Percentiles rank a stretch among this genome's conserved stretches.
phyloP scores from a whole-genome alignment of 2,113 vertebrate genomes.

The Myanophis thanlyinensis region DNA sequence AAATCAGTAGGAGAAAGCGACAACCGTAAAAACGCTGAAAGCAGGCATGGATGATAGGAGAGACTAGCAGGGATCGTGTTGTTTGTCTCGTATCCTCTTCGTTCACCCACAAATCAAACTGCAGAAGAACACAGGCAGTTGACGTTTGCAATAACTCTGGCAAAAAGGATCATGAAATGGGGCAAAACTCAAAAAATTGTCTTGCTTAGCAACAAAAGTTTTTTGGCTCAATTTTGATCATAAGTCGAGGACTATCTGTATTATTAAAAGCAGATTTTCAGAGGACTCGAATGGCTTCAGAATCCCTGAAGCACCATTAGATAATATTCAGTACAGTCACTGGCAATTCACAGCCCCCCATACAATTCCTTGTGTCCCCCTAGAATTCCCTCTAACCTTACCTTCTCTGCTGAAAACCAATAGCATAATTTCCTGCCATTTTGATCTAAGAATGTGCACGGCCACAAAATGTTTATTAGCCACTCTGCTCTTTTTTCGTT shows the following conservation, averaged over 20 bases:
- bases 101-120: too few species aligned
- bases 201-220: background rate
- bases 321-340: background rate
- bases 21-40: too few species aligned
- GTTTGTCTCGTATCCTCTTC: too few species aligned
- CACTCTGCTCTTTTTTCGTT: background rate
- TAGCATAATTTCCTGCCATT: background rate
- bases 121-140: too few species aligned
- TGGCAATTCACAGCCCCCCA: background rate
- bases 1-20: too few species aligned
- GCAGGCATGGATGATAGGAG: too few species aligned
- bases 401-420: background rate
- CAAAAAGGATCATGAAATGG: background rate
- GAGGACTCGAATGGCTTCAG: background rate
- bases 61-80: too few species aligned
- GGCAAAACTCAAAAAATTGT: background rate
- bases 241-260: background rate
- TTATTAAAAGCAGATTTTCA: background rate
- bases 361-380: background rate
- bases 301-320: background rate
- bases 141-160: too few species aligned
- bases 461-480: slow-evolving; percentile 4
- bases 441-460: background rate
- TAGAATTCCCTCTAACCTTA: background rate
- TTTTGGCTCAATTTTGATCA: background rate